Evolutionary conservation across 2,888 invertebrate genomes (phyloP), one percentile per base, ranked within the genome.

Genomic region (Sthenelais limicola): DNA sequence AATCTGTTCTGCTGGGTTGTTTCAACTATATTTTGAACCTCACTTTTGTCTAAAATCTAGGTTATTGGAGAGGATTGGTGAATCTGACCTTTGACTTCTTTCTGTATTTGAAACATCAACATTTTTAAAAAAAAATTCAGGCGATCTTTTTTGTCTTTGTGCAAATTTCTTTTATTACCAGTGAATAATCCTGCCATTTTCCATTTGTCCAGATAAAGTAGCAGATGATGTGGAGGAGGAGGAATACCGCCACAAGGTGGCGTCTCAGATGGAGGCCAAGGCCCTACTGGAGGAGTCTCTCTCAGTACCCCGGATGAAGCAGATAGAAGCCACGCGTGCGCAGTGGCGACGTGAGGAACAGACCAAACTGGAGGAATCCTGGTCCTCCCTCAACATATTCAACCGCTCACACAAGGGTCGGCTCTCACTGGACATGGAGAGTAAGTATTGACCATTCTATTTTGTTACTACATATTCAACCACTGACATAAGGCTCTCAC

Each of bases 351-450:
- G 82, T 33, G 77, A 76, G 58, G 58, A 82, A 33, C 78, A 84
- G 52, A 77, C 79, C 66, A 82, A 83, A 47, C 79, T 86, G 32
- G 87, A 88, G 75, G 85, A 87, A 70, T 85, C 86, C 2, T 88
- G 88, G 87, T 83, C 84, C 0, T 87, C 86, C 4, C 80, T 88
- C 54, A 82, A 82, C 51, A 79, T 83, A 75, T 88, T 88, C 79
- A 85, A 87, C 74, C 79, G 84, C 68, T 82, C 81, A 33, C 87
- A 88, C 66, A 82, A 84, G 49, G 88, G 87, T 3, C 77, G 88
- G 18, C 73, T 88, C 5, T 87, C 87, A 9, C 74, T 86, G 28
- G 86, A 86, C 72, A 80, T 87, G 79, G 84, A 84, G 77, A 84
- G 86, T 87, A 69, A 54, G 80, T 35, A 26, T 9, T 51, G 21